A percentile compares a stretch with the other conserved stretches of the same genome.
Evolutionary conservation across 2,888 invertebrate genomes (phyloP).

Genomic region (Drosophila glabriapex): DNA sequence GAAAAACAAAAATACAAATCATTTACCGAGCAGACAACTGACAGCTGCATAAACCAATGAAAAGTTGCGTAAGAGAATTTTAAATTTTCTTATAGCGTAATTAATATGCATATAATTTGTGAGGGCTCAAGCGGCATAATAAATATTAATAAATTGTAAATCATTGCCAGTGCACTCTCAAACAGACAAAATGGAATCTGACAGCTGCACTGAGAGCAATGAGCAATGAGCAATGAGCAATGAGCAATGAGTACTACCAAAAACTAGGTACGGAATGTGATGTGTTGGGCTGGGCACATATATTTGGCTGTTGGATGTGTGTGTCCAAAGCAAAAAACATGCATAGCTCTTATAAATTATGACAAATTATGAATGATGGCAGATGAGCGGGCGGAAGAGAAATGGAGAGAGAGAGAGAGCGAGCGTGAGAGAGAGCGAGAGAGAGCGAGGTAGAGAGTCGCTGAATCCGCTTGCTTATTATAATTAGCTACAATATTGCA

Average conservation of each 20-base stretch:
- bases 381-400: slow-evolving; percentile 8
- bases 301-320: background rate
- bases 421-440: background rate
- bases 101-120: slow-evolving; percentile 24
- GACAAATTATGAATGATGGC: slow-evolving; percentile 61
- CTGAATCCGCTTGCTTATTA: slow-evolving; percentile 58
- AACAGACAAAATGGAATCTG: slow-evolving; percentile 23
- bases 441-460: slow-evolving; percentile 15
- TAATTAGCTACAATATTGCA: slow-evolving; percentile 78
- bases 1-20: background rate
- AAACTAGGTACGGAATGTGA: slow-evolving; percentile 46
- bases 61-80: slow-evolving; percentile 5
- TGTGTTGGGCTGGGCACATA: slow-evolving; percentile 6
- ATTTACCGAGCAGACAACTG: slow-evolving; percentile 9
- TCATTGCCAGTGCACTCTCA: slow-evolving; percentile 39
- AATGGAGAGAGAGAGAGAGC: background rate
- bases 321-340: slow-evolving; percentile 16
- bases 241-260: background rate
- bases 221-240: background rate
- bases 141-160: slow-evolving; percentile 52
- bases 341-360: slow-evolving; percentile 65
- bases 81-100: slow-evolving; percentile 32
- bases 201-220: slow-evolving; percentile 47
- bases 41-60: slow-evolving; percentile 44
- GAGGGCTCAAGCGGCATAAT: slow-evolving; percentile 32